These are phyloP conservation scores for Acromyrmex heyeri DNA, from an alignment of 1,140 invertebrate genomes.

Conservation along the genomic window DNA sequence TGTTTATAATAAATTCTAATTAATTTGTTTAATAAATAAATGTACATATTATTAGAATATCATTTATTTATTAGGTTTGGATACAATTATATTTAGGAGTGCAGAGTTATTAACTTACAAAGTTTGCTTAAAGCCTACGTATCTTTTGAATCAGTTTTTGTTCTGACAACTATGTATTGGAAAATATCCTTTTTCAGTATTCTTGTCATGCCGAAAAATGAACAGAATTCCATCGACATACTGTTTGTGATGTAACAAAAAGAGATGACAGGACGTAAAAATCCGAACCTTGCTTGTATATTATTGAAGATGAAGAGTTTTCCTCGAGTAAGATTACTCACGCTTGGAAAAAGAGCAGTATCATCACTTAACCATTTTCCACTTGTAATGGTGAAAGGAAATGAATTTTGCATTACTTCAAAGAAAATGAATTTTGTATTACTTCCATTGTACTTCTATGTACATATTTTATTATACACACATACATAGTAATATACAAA, in stretches of 20 bases:
- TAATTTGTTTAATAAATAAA: background rate
- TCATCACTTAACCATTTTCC: slow-evolving; percentile 46
- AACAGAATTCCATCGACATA: slow-evolving; percentile 39
- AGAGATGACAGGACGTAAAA: slow-evolving; percentile 32
- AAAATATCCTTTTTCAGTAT: slow-evolving; percentile 32
- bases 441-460: slow-evolving; percentile 20
- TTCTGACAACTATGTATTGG: slow-evolving; percentile 27
- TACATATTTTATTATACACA: background rate
- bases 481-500: background rate
- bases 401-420: slow-evolving; percentile 42
- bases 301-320: slow-evolving; percentile 35
- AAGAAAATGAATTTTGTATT: slow-evolving; percentile 42
- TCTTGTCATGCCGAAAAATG: slow-evolving; percentile 22
- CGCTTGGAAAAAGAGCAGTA: slow-evolving; percentile 25
- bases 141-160: slow-evolving; percentile 6
- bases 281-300: background rate
- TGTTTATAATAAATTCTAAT: background rate
- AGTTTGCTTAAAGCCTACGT: background rate
- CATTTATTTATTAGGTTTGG: background rate
- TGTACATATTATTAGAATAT: background rate
- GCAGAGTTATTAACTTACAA: background rate
- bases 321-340: slow-evolving; percentile 35
- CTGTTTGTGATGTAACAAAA: slow-evolving; percentile 40
- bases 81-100: background rate
- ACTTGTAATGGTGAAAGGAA: slow-evolving; percentile 28